A percentile compares a stretch with the other conserved stretches of the same genome.
Conservation (phyloP, 2,797 vertebrate species). For the Cynodonichthys magdalenae region DNA sequence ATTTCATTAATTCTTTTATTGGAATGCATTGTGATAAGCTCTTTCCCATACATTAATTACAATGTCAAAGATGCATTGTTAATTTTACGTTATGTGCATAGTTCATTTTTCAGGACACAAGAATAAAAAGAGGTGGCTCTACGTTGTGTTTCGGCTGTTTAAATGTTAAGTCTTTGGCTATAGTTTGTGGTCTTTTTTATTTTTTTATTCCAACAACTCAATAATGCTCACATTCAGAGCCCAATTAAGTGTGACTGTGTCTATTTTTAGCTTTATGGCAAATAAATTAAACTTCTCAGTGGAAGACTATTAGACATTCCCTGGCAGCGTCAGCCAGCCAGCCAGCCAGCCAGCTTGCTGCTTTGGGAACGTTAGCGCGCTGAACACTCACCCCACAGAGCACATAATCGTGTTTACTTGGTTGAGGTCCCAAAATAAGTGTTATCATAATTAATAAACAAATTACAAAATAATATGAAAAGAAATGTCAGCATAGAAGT, state of each 20-base stretch:
- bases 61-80: slow-evolving; percentile 27
- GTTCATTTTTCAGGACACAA: slow-evolving; percentile 19
- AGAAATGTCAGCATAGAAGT: slow-evolving; percentile 76
- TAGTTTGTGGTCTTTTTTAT: slow-evolving; percentile 64
- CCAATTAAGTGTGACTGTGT: slow-evolving; percentile 78
- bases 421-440: slow-evolving; percentile 84
- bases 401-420: slow-evolving; percentile 85
- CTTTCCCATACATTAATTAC: slow-evolving; percentile 22
- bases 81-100: slow-evolving; percentile 20
- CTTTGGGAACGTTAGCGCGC: slow-evolving; percentile 71
- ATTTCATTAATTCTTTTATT: not conserved
- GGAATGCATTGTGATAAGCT: not conserved
- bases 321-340: slow-evolving; percentile 75
- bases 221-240: slow-evolving; percentile 73
- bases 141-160: slow-evolving; percentile 48
- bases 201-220: slow-evolving; percentile 62
- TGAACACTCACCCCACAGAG: slow-evolving; percentile 78
- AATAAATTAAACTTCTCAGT: slow-evolving; percentile 79
- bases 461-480: slow-evolving; percentile 80
- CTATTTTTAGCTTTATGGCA: slow-evolving; percentile 82
- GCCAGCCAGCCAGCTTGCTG: slow-evolving; percentile 69
- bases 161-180: slow-evolving; percentile 60
- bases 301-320: slow-evolving; percentile 79
- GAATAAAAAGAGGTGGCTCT: not conserved
- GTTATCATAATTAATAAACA: slow-evolving; percentile 88